Base-by-base conservation (phyloP, 2,113 vertebrate species). In the Lampris incognitus region DNA sequence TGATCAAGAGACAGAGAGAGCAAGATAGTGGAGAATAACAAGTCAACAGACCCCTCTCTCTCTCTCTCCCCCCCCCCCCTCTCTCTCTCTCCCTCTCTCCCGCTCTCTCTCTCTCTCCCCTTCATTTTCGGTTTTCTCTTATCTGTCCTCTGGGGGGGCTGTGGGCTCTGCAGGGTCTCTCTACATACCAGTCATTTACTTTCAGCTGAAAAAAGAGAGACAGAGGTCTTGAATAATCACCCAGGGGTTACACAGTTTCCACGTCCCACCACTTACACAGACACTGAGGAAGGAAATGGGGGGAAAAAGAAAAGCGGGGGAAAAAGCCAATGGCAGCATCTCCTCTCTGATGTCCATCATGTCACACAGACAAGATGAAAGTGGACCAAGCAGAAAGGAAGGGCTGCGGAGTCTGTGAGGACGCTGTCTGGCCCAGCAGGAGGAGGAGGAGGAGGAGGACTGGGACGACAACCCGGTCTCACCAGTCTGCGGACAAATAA, bases 71-170 rank as follows among this genome's bases (percentile, higher is more conserved):
- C 49, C 88, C 58, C 6, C 87, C 85, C 85, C 87, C 80, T 81
- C 89, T 88, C 92, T 85, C 86, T 24, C 24, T 24, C 72, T 72
- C 81, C 39, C 66, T 83, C 74, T 79, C 67, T 68, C 66, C 73
- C 76, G 58, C 44, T 4, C 69, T 68, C 66, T 56, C 88, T 64
- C 6, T 66, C n/a, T 38, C 37, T 57, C 67, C 39, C 87, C 86
- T 86, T 88, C 80, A 82, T 90, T 88, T 93, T 85, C 86, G 87
- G 74, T 89, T 86, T 87, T 78, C 74, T 82, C 91, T 92, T 93
- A 93, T 93, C 92, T 91, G 13, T 75, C 72, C 79, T 79, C 86
- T 89, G 57, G 64, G 46, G 63, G 65, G 78, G 54, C 49, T 57
- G 63, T 42, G 61, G 76, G 36, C 79, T 76, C 88, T 85, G 79